phyloP scores from a whole-genome alignment of 2,113 vertebrate genomes.

The Donacobius atricapilla region DNA sequence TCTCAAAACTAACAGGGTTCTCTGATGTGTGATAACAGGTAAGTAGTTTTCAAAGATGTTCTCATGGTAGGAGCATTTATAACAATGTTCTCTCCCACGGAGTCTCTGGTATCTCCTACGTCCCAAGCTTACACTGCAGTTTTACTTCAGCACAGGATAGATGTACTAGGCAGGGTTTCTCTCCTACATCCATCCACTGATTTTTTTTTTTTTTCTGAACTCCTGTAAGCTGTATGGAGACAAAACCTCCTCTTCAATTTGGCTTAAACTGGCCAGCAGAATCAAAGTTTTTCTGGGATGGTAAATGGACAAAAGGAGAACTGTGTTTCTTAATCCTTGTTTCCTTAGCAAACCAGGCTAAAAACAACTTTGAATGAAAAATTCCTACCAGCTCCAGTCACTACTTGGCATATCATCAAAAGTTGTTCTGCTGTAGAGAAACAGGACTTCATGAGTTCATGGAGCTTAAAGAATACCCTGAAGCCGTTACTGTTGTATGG shows the following conservation, averaged over 20 bases:
- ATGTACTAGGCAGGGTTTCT: background rate
- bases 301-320: background rate
- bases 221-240: background rate
- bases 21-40: background rate
- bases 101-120: background rate
- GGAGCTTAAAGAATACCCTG: background rate
- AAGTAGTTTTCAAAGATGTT: background rate
- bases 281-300: background rate
- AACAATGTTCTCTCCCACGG: background rate
- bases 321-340: background rate
- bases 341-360: background rate
- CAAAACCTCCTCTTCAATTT: background rate
- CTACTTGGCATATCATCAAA: slow-evolving; percentile 17
- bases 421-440: background rate
- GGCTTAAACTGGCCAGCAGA: background rate
- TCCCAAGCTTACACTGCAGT: background rate
- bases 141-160: background rate
- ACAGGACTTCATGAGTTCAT: background rate
- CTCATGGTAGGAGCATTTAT: background rate
- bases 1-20: background rate
- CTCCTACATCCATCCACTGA: background rate
- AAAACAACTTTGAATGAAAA: slow-evolving; percentile 41
- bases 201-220: background rate
- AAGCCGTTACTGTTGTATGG: background rate
- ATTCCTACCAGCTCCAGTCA: slow-evolving; percentile 37